These are phyloP conservation scores for Cybosia mesomella DNA, from an alignment of 2,888 invertebrate species.

Conservation along the genomic window DNA sequence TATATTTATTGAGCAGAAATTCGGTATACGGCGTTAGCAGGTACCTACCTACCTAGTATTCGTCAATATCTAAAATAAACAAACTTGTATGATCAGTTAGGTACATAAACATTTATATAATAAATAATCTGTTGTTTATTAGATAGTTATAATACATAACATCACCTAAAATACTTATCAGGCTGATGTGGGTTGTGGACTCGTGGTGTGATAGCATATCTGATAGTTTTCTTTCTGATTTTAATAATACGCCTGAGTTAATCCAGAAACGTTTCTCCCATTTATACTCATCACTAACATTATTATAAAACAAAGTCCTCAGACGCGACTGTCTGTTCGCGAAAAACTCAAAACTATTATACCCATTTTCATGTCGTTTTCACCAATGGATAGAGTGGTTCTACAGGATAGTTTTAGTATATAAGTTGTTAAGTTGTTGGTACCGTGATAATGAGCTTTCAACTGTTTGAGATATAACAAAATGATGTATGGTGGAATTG, in stretches of 20 bases:
- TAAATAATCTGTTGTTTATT: background rate
- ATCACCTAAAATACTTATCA: conserved; percentile 7
- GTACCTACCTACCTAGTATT: background rate
- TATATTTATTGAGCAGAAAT: background rate
- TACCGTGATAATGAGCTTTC: no score
- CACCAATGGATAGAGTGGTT: no score
- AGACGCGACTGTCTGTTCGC: no score
- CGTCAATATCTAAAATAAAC: background rate
- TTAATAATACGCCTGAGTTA: background rate
- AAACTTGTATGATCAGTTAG: background rate
- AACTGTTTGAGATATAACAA: no score
- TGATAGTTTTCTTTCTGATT: conserved; percentile 7
- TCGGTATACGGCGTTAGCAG: background rate
- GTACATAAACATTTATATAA: background rate
- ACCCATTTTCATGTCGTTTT: no score
- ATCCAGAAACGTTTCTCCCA: background rate
- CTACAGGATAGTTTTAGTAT: no score
- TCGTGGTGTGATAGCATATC: conserved; percentile 3
- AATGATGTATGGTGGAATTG: no score
- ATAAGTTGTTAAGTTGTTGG: no score
- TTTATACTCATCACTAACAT: no score
- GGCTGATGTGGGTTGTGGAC: background rate
- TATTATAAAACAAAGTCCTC: no score
- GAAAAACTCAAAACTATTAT: no score
- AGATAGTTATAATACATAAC: background rate